Base-by-base conservation (phyloP, 2,888 invertebrate genomes). In the Cylindroiulus punctatus region DNA sequence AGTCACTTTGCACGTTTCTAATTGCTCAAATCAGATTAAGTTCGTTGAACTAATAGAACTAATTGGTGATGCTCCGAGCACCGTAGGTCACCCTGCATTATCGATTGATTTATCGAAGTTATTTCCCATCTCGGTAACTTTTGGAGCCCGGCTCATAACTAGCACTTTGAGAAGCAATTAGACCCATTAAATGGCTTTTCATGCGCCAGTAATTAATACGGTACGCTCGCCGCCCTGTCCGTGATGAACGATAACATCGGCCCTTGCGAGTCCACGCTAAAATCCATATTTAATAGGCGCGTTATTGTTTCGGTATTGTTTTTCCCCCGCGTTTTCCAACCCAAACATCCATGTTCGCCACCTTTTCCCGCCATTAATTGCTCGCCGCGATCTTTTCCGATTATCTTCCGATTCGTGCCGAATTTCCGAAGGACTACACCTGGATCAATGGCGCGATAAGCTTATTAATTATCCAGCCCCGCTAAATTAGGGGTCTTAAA, bases 261-360 rank as follows among this genome's bases (percentile, higher is more conserved):
- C 12, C 22, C 26, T 65, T 44, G 44, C 44, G 44, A 44, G 44
- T 44, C 44, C 65, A 65, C 0, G 26, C 22, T 26, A 65, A 65
- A 65, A 65, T 65, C 65, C 65, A 65, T 65, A 65, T 65, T 65
- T 65, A 65, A 65, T 26, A 65, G 26, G 65, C 26, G n/a, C 19
- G 26, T 65, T 65, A 65, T 65, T 65, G 65, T 65, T 65, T 65
- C 65, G 65, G 26, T 26, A 65, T 65, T 65, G 65, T 65, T 65
- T n/a, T 52, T 52, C n/a, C 52, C 19, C 5, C n/a, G 52, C 52
- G n/a, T 52, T 52, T 65, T 65, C 65, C 65, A n/a, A 10, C 65
- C 65, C 65, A 65, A 65, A 65, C 65, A 1, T 65, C 3, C 65
- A 65, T 65, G 10, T 65, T 65, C n/a, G 65, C 26, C 65, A 65